These are phyloP conservation scores for Drosophila kurseongensis DNA, from an alignment of 1,140 invertebrate species.

Conservation along the genomic window DNA sequence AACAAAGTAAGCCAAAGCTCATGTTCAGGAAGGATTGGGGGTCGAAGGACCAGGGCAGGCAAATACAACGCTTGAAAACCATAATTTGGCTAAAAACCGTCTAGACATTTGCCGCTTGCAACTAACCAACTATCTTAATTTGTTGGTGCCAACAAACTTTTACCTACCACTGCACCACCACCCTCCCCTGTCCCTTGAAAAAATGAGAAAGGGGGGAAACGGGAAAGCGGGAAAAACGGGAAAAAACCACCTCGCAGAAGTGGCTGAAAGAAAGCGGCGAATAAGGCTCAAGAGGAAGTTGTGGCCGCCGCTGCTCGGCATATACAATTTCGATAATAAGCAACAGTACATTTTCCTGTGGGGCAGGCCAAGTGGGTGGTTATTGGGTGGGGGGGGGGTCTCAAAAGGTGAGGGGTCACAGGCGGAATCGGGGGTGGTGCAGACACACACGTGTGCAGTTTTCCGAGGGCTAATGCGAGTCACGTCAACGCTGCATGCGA, in stretches of 20 bases:
- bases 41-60: background rate
- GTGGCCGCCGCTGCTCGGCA: conserved; percentile 66
- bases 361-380: background rate
- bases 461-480: conserved; percentile 68
- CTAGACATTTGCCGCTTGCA: conserved; percentile 67
- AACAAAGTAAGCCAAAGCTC: conserved; percentile 31
- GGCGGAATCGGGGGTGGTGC: background rate
- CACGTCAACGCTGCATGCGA: conserved; percentile 80
- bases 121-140: conserved; percentile 78
- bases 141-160: conserved; percentile 79
- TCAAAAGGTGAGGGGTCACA: conserved; percentile 11
- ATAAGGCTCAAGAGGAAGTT: conserved; percentile 60
- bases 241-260: background rate
- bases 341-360: conserved; percentile 60
- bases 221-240: too few species aligned
- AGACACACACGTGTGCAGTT: conserved; percentile 26
- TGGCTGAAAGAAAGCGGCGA: conserved; percentile 22
- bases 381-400: background rate
- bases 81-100: conserved; percentile 82
- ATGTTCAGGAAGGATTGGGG: conserved; percentile 29
- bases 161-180: conserved; percentile 20
- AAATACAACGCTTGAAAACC: conserved; percentile 69
- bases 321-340: conserved; percentile 82
- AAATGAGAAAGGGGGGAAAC: background rate
- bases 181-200: background rate